Evolutionary conservation across 2,888 invertebrate genomes (phyloP), one percentile per base, ranked within the genome.

Genomic region (Drosophila rubida): DNA sequence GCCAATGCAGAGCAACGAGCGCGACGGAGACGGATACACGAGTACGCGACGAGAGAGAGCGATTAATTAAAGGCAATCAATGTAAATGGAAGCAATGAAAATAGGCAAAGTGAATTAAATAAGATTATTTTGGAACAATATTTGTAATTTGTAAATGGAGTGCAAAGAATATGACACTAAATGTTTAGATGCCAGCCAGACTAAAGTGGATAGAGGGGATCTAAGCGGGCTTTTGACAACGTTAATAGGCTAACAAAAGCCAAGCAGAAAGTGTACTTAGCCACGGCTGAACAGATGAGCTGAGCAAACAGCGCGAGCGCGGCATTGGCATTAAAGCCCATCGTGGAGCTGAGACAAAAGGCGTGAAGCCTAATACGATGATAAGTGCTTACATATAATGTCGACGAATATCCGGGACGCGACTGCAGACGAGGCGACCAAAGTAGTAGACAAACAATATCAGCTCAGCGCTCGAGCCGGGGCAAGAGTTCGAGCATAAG

Each of bases 381-480:
- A 83, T 83, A 86, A 83, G 87, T 83, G 70, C 87, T 69, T 86
- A 82, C 32, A 41, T 72, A 72, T 78, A 81, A 85, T 81, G 78
- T 72, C 84, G 64, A 78, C 68, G 81, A 68, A 69, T 77, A 78
- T 77, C 62, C 74, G 60, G 62, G 57, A 35, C 41, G 14, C 25
- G 13, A 53, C 37, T 46, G 57, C 55, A 5, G 30, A n/a, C n/a
- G 44, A 51, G 63, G 50, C 59, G 54, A 14, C 65, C 62, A 70
- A 79, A 86, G 80, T 80, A 81, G 84, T 83, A 83, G 77, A 60
- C 69, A 83, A 80, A 81, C 80, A 86, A 87, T 83, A 76, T 76
- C n/a, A n/a, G n/a, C 80, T 69, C 68, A 61, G 63, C 64, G 50
- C 35, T 61, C 25, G 23, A 37, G 53, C 44, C 19, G 44, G 45